Percentiles rank a stretch among this genome's conserved stretches.
Evolutionary conservation across 2,797 vertebrate genomes (phyloP).

Genomic region (Alcedo quadribrachys): DNA sequence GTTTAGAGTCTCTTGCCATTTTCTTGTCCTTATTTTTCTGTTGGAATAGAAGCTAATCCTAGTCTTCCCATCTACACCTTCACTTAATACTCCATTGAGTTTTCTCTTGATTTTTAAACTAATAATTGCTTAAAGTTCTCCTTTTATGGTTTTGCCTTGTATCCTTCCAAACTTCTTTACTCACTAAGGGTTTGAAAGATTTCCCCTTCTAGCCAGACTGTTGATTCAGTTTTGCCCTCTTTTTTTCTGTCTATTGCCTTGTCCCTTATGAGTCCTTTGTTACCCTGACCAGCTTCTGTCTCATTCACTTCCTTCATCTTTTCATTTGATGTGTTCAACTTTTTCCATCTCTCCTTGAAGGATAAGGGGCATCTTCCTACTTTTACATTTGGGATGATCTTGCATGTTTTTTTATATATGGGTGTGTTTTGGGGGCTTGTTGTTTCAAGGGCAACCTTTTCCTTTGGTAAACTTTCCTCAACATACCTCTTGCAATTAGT

Average conservation of each 20-base stretch:
- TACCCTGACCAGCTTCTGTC: not conserved
- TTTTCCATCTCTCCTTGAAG: not conserved
- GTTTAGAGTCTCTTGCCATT: not conserved
- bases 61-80: not conserved
- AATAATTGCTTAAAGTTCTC: not conserved
- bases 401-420: not conserved
- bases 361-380: not conserved
- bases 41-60: not conserved
- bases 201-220: not conserved
- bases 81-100: not conserved
- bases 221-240: not conserved
- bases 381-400: not conserved
- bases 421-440: not conserved
- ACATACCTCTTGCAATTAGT: not conserved
- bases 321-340: not conserved
- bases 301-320: conserved; percentile 1
- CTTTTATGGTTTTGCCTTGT: not conserved
- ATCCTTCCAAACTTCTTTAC: not conserved
- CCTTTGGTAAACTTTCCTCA: not conserved
- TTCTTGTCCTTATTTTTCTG: not conserved
- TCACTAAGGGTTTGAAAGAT: not conserved
- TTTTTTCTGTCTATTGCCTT: not conserved
- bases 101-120: not conserved
- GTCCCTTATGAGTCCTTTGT: not conserved
- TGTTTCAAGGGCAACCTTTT: not conserved